Conservation (phyloP, 2,113 vertebrate genomes). For the Odontophorus gujanensis region DNA sequence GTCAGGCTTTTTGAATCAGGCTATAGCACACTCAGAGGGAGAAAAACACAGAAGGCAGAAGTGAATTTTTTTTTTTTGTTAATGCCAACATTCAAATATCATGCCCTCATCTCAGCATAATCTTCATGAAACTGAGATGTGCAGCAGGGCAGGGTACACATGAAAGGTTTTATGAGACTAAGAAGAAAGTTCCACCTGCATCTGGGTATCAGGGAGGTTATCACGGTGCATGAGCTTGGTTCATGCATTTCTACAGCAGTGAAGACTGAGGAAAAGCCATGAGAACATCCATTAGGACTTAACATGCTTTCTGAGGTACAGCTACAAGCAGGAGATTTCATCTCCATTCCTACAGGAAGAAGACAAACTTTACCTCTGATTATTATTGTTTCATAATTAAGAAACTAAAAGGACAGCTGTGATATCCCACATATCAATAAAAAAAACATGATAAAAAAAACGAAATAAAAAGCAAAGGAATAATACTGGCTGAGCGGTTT, state of each 20-base stretch:
- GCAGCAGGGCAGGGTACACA: neutral
- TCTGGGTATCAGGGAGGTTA: neutral
- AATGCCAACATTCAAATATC: neutral
- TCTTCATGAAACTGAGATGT: neutral
- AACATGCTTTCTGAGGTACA: constrained; percentile 18
- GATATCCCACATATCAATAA: neutral
- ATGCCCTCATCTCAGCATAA: neutral
- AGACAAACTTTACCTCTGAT: neutral
- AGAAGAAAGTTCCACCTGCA: neutral
- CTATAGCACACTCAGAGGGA: neutral
- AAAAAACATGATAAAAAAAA: neutral
- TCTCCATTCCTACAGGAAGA: neutral
- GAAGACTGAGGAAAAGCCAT: neutral
- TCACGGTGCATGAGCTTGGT: neutral
- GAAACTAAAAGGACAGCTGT: neutral
- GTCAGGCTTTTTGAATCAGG: neutral
- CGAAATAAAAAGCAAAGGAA: neutral
- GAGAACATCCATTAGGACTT: neutral
- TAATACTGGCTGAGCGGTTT: neutral
- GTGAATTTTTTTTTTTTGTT: neutral
- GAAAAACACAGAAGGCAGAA: neutral
- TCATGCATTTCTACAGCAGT: neutral
- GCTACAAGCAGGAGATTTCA: constrained; percentile 1
- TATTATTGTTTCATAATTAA: neutral
- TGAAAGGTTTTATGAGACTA: neutral